These are phyloP conservation scores for Catocala sponsa DNA, from an alignment of 2,888 invertebrate genomes.

Conservation along the genomic window DNA sequence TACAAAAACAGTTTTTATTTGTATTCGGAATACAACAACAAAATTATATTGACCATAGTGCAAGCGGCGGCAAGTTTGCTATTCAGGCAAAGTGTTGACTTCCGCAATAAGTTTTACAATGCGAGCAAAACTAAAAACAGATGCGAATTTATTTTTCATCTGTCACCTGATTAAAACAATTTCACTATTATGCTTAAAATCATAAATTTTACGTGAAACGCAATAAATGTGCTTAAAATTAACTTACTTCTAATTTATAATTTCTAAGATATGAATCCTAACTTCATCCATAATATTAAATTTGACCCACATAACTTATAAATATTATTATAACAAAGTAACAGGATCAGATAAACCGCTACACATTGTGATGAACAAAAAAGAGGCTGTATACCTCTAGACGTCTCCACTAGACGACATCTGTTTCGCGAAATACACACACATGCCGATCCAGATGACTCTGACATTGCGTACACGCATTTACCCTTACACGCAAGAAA, in stretches of 20 bases:
- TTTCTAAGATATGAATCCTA: slow-evolving; percentile 32
- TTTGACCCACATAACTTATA: slow-evolving; percentile 48
- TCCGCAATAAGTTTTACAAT: slow-evolving; percentile 4
- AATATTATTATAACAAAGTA: slow-evolving; percentile 52
- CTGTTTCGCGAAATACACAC: slow-evolving; percentile 78
- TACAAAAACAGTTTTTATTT: background rate
- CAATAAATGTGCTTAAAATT: no score
- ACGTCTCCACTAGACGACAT: slow-evolving; percentile 62
- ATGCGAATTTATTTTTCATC: background rate
- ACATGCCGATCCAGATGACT: slow-evolving; percentile 81
- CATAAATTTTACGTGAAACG: no score
- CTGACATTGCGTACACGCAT: slow-evolving; percentile 48
- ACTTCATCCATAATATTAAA: slow-evolving; percentile 23
- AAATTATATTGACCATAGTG: slow-evolving; percentile 7
- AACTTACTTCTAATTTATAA: slow-evolving; percentile 6
- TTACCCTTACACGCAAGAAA: slow-evolving; percentile 16
- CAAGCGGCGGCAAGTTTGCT: slow-evolving; percentile 10
- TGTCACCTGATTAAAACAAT: background rate
- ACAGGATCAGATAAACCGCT: slow-evolving; percentile 73
- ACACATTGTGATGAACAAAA: slow-evolving; percentile 66
- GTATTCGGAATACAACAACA: slow-evolving; percentile 1
- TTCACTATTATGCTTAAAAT: no score
- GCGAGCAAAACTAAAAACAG: background rate
- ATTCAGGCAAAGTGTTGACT: slow-evolving; percentile 12
- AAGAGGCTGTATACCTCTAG: slow-evolving; percentile 48